A percentile compares a stretch with the other conserved stretches of the same genome.
phyloP scores from a whole-genome alignment of 2,797 vertebrate genomes.

The Myotis findleyi region DNA sequence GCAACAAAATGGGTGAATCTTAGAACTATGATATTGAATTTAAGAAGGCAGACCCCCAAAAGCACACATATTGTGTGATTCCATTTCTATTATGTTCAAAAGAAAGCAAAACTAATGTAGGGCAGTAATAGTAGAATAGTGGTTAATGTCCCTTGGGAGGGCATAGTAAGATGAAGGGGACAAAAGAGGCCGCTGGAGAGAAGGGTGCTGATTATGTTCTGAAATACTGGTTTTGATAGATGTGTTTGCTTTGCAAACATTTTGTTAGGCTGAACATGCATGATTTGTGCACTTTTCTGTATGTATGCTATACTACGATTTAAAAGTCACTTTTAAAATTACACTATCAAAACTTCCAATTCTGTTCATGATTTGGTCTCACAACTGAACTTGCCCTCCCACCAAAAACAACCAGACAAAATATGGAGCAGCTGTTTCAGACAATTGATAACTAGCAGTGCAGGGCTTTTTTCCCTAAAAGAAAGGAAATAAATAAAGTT shows the following conservation, averaged over 20 bases:
- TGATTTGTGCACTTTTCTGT: neutral
- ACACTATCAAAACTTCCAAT: neutral
- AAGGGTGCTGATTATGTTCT: neutral
- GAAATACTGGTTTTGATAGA: neutral
- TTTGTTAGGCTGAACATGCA: neutral
- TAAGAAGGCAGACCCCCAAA: neutral
- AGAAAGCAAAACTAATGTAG: neutral
- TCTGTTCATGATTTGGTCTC: constrained; percentile 5
- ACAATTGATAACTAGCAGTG: neutral
- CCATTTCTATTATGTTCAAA: constrained; percentile 15
- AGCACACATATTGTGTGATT: neutral
- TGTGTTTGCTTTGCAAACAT: neutral
- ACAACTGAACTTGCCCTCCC: neutral
- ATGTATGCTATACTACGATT: neutral
- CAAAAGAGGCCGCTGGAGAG: neutral
- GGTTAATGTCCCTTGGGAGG: neutral
- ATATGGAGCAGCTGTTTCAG: constrained; percentile 41
- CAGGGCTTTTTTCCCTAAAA: neutral
- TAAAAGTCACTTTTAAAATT: constrained; percentile 45
- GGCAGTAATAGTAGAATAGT: neutral
- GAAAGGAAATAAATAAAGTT: neutral
- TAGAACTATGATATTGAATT: neutral
- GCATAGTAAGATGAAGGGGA: neutral
- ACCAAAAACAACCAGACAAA: constrained; percentile 36
- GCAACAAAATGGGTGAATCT: constrained; percentile 31